phyloP scores from a whole-genome alignment of 2,888 invertebrate species.

The Hipparchia sbordonii region DNA sequence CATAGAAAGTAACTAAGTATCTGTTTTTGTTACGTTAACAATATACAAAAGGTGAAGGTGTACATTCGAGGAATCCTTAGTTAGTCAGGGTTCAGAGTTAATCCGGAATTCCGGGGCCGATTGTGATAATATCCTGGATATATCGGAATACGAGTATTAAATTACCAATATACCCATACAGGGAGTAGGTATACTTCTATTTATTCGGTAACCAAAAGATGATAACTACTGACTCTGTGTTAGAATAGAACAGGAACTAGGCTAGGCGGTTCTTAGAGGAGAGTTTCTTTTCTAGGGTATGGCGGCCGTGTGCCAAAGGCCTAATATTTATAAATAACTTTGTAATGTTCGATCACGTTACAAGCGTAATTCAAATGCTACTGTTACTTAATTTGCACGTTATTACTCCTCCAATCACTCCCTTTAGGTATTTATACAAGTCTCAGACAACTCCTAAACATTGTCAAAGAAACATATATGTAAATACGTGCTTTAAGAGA shows the following conservation, averaged over 20 bases:
- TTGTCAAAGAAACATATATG: conserved; percentile 8
- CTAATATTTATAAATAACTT: no score
- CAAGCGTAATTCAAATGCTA: background rate
- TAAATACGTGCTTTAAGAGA: background rate
- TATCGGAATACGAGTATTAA: background rate
- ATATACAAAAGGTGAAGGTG: background rate
- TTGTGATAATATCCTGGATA: conserved; percentile 1
- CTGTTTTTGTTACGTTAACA: no score
- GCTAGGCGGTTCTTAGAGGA: no score
- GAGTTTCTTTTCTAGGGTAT: no score
- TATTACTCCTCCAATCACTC: no score
- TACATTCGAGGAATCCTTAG: conserved; percentile 5
- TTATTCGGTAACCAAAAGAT: background rate
- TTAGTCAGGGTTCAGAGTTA: background rate
- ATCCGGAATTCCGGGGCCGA: conserved; percentile 1
- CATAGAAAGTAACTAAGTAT: background rate
- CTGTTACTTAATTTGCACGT: background rate
- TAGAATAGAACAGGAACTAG: no score
- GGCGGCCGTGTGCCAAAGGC: no score
- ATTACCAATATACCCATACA: background rate
- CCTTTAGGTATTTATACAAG: no score
- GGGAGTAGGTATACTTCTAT: background rate
- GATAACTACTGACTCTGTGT: no score
- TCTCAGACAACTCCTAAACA: conserved; percentile 3
- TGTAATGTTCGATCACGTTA: background rate